Percentiles rank a stretch among this genome's conserved stretches.
phyloP scores from a whole-genome alignment of 2,113 vertebrate genomes.

The Nothoprocta perdicaria region DNA sequence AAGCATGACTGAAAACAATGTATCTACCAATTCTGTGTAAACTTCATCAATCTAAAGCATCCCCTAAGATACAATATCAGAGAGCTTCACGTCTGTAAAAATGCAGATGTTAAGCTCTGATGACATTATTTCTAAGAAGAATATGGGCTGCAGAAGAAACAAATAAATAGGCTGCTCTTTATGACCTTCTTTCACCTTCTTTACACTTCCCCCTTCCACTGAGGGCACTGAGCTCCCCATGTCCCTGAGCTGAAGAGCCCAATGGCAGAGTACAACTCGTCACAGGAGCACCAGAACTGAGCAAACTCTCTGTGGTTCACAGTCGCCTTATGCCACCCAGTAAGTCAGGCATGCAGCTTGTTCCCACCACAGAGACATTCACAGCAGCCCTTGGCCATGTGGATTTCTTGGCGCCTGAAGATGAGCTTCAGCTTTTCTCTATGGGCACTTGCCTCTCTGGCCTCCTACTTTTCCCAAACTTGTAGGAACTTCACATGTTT shows the following conservation, averaged over 20 bases:
- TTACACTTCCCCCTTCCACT: not conserved
- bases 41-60: not conserved
- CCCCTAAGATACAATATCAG: not conserved
- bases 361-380: fast-evolving
- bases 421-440: not conserved
- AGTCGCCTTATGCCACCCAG: not conserved
- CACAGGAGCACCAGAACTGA: not conserved
- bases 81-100: not conserved
- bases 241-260: not conserved
- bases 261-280: not conserved
- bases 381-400: not conserved
- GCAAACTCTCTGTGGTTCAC: not conserved
- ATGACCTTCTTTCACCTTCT: not conserved
- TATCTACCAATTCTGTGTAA: not conserved
- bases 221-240: not conserved
- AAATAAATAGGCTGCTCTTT: not conserved
- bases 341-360: not conserved
- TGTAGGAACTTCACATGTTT: not conserved
- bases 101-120: not conserved
- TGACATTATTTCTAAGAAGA: not conserved
- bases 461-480: not conserved
- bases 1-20: not conserved
- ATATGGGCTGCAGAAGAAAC: not conserved
- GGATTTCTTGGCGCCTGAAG: not conserved
- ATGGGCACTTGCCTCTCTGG: not conserved